Conservation (phyloP, 2,888 invertebrate species). For the Protodeltote pygarga region DNA sequence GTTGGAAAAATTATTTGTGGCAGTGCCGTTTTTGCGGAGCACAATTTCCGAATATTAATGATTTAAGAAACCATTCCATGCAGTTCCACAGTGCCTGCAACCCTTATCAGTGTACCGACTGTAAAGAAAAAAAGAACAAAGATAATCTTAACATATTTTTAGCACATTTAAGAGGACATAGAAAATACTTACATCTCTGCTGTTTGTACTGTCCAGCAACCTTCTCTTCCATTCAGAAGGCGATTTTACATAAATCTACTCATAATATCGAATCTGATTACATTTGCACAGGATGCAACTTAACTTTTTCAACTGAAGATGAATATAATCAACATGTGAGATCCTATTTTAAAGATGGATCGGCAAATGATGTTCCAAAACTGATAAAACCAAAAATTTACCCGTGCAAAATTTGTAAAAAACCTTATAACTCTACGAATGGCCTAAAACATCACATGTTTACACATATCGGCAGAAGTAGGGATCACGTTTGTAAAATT, state of each 20-base stretch:
- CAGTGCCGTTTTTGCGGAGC: constrained; percentile 69
- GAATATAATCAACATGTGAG: constrained; percentile 60
- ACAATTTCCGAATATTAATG: constrained; percentile 61
- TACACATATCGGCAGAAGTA: constrained; percentile 81
- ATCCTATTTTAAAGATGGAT: constrained; percentile 56
- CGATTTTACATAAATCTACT: constrained; percentile 49
- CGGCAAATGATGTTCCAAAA: constrained; percentile 62
- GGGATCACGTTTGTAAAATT: constrained; percentile 70
- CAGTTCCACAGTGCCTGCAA: constrained; percentile 87
- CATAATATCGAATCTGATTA: constrained; percentile 56
- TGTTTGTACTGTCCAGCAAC: constrained; percentile 66
- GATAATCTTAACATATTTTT: constrained; percentile 68
- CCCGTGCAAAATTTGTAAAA: constrained; percentile 67
- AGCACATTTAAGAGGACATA: constrained; percentile 87
- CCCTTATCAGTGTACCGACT: constrained; percentile 89
- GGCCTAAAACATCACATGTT: constrained; percentile 83
- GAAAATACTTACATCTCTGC: constrained; percentile 84
- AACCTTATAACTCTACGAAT: constrained; percentile 61
- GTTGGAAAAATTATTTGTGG: constrained; percentile 73
- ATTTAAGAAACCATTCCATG: constrained; percentile 86
- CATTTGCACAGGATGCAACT: constrained; percentile 68
- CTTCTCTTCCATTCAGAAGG: constrained; percentile 53
- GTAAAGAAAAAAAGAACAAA: constrained; percentile 69
- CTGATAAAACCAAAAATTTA: constrained; percentile 54
- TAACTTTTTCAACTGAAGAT: constrained; percentile 54